Conservation (phyloP, 1,140 invertebrate species). For the Tetranychus urticae region DNA sequence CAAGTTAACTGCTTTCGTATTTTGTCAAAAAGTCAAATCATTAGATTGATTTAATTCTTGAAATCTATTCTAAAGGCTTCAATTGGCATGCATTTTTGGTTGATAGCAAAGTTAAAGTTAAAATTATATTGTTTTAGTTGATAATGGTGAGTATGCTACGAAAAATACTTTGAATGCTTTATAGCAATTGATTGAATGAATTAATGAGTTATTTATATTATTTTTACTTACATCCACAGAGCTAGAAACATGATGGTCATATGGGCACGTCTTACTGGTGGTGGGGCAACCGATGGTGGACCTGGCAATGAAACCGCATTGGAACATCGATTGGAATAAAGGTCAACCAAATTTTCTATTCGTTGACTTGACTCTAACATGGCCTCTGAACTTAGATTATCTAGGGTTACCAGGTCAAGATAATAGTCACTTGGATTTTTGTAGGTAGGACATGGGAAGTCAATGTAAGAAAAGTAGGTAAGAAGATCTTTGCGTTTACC, state of each 20-base stretch:
- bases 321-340: constrained; percentile 36
- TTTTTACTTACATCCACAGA: constrained; percentile 36
- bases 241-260: constrained; percentile 37
- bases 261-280: constrained; percentile 32
- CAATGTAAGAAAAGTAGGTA: constrained; percentile 71
- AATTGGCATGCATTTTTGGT: no score
- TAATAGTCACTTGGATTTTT: constrained; percentile 47
- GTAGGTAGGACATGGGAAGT: constrained; percentile 80
- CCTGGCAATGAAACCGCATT: constrained; percentile 45
- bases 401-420: constrained; percentile 68
- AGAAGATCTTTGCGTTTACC: constrained; percentile 65
- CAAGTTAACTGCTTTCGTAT: no score
- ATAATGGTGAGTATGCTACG: no score
- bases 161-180: no score
- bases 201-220: no score
- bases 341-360: constrained; percentile 63
- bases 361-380: constrained; percentile 77
- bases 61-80: no score
- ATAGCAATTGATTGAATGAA: no score
- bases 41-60: no score
- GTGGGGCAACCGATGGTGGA: constrained; percentile 42
- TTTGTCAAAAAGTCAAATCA: no score
- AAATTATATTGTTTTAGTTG: no score
- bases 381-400: constrained; percentile 71
- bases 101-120: no score